A percentile compares a stretch with the other conserved stretches of the same genome.
These are phyloP conservation scores for Aromia moschata DNA, from an alignment of 2,888 invertebrate genomes.

Conservation along the genomic window DNA sequence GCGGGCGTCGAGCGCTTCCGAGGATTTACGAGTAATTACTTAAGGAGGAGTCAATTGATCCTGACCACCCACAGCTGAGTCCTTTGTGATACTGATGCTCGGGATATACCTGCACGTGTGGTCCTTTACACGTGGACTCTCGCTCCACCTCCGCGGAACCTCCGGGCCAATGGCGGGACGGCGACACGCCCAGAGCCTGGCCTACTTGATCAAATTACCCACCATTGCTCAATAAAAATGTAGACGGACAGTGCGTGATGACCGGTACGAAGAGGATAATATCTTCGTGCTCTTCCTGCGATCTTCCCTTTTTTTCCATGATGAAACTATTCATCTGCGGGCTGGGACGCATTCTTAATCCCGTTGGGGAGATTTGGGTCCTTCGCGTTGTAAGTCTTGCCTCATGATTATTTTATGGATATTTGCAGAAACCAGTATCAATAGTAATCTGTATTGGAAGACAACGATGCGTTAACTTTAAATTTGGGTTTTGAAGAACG, in stretches of 20 bases:
- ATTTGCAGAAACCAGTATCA: not conserved
- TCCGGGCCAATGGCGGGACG: conserved; percentile 48
- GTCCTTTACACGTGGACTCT: conserved; percentile 57
- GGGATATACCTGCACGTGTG: conserved; percentile 56
- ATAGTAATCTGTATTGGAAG: not conserved
- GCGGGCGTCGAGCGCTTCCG: conserved; percentile 54
- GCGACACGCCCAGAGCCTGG: conserved; percentile 51
- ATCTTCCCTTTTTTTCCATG: conserved; percentile 11
- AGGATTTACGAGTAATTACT: conserved; percentile 51
- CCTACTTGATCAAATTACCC: conserved; percentile 49
- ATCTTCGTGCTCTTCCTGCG: conserved; percentile 15
- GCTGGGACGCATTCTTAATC: too few relatives aligned
- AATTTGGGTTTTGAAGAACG: not conserved
- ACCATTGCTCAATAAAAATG: conserved; percentile 57
- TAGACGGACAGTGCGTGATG: conserved; percentile 28
- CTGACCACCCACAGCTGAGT: conserved; percentile 60
- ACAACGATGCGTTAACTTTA: not conserved
- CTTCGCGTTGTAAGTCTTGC: not conserved
- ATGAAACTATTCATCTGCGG: too few relatives aligned
- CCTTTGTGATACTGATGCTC: conserved; percentile 57
- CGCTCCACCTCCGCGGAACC: conserved; percentile 46
- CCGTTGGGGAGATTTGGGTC: not conserved
- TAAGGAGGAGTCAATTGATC: conserved; percentile 56
- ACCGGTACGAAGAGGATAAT: conserved; percentile 21
- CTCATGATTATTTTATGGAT: not conserved